Evolutionary conservation across 2,797 vertebrate species (phyloP), one percentile per base, ranked within the genome.

Genomic region (Lagodon rhomboides): DNA sequence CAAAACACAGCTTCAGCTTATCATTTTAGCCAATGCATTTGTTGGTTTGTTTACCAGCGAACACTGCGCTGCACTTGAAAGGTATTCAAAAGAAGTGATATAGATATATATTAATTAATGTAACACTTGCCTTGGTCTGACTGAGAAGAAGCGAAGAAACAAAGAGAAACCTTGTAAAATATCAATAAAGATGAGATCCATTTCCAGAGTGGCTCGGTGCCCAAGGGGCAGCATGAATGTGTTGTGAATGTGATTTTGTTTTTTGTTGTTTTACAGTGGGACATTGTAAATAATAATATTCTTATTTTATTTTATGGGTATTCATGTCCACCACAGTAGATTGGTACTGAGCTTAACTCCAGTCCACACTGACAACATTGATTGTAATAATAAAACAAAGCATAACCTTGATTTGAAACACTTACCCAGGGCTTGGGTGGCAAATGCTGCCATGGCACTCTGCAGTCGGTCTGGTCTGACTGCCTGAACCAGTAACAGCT

Each of bases 401-500:
- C 30, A 23, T 63, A 60, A 1, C 7, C 17, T 8, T 55, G 53
- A 67, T 43, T 62, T 69, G 34, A 79, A 77, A 80, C 43, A 93
- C 96, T 96, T 94, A 99, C 98, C 96, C 41, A 99, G 88, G 22
- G 94, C 93, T 84, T 95, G 96, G 74, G 96, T 97, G 0, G 95
- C 96, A 90, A 99, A 99, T 64, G 96, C 87, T 75, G 95, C 91
- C 97, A 99, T 98, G 43, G 97, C 93, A 75, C 97, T 99, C 89
- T 98, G 97, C 1, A 99, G 91, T 79, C 98, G 94, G 89, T 98
- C 98, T 30, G 98, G 98, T 83, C 98, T 93, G 60, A 98, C 88
- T 13, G 97, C 95, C 85, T 99, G 98, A 55, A 99, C 95, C 79
- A 98, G 92, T 83, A 99, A 93, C 18, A 99, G 94, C 98, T 99